phyloP scores from a whole-genome alignment of 2,888 invertebrate species.

The Diachrysia chrysitis region DNA sequence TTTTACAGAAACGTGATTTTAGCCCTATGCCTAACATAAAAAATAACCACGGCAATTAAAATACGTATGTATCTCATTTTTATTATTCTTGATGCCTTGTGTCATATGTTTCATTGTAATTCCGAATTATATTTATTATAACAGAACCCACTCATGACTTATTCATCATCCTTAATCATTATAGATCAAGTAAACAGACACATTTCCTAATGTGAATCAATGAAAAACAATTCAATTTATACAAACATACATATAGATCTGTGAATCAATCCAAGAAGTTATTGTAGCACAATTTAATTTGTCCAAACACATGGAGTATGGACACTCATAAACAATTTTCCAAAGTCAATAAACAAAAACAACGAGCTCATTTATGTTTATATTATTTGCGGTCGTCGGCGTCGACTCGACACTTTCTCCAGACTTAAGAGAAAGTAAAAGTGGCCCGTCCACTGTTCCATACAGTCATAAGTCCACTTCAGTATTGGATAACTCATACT shows the following conservation, averaged over 20 bases:
- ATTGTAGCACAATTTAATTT: background rate
- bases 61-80: too few relatives aligned
- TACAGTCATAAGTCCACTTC: slow-evolving; percentile 25
- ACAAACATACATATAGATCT: background rate
- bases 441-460: slow-evolving; percentile 50
- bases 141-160: too few relatives aligned
- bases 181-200: too few relatives aligned
- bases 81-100: too few relatives aligned
- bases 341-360: background rate
- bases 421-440: slow-evolving; percentile 57
- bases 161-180: too few relatives aligned
- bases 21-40: too few relatives aligned
- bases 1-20: too few relatives aligned
- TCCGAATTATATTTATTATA: too few relatives aligned
- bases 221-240: background rate
- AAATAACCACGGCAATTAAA: too few relatives aligned
- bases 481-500: slow-evolving; percentile 29
- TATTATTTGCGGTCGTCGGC: slow-evolving; percentile 23
- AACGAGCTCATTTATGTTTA: slow-evolving; percentile 25
- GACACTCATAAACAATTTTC: background rate
- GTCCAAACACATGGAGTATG: background rate
- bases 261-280: background rate
- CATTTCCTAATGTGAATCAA: background rate
- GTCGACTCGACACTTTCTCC: slow-evolving; percentile 47
- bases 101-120: too few relatives aligned